A percentile compares a stretch with the other conserved stretches of the same genome.
phyloP scores from a whole-genome alignment of 2,797 vertebrate species.

The Ataeniobius toweri region DNA sequence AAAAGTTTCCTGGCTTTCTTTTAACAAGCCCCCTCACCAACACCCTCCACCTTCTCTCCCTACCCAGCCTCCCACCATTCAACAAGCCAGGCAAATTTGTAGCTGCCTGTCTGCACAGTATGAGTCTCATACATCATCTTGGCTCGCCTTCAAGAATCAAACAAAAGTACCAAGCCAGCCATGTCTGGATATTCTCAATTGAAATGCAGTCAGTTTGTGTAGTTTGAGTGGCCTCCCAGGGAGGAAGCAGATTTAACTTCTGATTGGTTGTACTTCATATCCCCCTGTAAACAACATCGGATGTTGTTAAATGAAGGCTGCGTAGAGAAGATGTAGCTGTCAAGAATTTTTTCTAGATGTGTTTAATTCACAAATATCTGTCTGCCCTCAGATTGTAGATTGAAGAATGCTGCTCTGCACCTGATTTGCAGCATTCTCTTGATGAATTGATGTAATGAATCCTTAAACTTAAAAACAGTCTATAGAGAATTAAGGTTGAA shows the following conservation, averaged over 20 bases:
- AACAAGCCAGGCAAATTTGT: slow-evolving; percentile 82
- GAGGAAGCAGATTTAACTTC: slow-evolving; percentile 43
- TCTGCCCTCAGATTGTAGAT: not conserved
- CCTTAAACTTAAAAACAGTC: not conserved
- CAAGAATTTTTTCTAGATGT: not conserved
- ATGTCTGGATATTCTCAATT: slow-evolving; percentile 64
- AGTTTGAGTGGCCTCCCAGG: slow-evolving; percentile 41
- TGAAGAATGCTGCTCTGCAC: not conserved
- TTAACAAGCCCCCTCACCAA: not conserved
- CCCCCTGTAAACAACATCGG: slow-evolving; percentile 9
- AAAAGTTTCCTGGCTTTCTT: slow-evolving; percentile 53
- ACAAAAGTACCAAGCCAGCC: slow-evolving; percentile 58
- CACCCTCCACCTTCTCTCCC: not conserved
- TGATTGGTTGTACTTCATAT: slow-evolving; percentile 30
- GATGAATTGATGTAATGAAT: not conserved
- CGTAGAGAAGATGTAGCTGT: not conserved
- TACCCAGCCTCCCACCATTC: slow-evolving; percentile 62
- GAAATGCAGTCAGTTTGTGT: slow-evolving; percentile 39
- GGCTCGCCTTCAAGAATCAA: slow-evolving; percentile 54
- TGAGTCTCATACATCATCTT: slow-evolving; percentile 81
- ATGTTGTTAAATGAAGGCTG: not conserved
- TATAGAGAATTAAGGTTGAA: not conserved
- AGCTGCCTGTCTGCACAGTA: slow-evolving; percentile 78
- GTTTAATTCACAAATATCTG: not conserved
- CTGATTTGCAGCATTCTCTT: not conserved